Evolutionary conservation across 2,113 vertebrate species (phyloP).

Genomic region (Lamprotornis superbus): DNA sequence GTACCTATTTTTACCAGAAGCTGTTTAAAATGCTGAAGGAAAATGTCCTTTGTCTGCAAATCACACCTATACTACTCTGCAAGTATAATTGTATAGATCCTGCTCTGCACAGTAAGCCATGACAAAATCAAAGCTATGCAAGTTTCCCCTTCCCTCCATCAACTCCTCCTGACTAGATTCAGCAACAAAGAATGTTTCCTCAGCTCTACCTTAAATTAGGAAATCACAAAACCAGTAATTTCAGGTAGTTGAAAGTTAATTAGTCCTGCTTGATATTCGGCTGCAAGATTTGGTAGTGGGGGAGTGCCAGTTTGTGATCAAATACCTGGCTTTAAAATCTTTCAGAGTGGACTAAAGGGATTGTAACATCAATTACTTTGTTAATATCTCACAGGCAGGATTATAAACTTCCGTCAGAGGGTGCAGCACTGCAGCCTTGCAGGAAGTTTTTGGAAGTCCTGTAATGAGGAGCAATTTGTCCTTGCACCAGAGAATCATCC

Average conservation of each 20-base stretch:
- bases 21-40: background rate
- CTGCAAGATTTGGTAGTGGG: background rate
- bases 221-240: background rate
- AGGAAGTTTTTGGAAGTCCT: background rate
- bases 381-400: background rate
- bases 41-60: background rate
- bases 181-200: background rate
- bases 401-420: background rate
- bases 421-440: background rate
- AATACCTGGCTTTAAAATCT: background rate
- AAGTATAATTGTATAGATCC: background rate
- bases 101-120: background rate
- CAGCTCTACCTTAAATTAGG: background rate
- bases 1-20: background rate
- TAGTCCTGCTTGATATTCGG: background rate
- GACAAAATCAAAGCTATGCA: background rate
- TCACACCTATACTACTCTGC: background rate
- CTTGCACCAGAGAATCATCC: background rate
- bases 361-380: background rate
- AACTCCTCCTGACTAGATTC: background rate
- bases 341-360: background rate
- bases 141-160: background rate
- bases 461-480: fast-evolving
- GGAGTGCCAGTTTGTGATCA: background rate
- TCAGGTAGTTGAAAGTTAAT: background rate